Conservation (phyloP, 2,797 vertebrate genomes). For the Diplodus puntazzo region DNA sequence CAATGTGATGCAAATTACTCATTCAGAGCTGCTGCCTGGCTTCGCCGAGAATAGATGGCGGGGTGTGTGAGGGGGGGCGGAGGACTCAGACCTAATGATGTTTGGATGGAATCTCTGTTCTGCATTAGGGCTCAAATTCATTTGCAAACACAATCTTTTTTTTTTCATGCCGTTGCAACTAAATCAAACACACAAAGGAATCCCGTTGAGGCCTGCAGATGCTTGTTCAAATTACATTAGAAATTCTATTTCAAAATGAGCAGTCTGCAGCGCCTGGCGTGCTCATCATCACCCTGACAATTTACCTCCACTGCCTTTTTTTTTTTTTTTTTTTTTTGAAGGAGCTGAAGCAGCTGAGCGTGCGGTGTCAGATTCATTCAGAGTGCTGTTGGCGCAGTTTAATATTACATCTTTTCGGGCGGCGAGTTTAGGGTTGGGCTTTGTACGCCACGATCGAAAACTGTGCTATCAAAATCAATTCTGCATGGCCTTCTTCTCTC, state of each 20-base stretch:
- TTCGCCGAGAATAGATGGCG: conserved; percentile 48
- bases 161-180: conserved; percentile 23
- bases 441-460: conserved; percentile 35
- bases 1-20: conserved; percentile 75
- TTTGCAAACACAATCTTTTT: conserved; percentile 64
- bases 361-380: conserved; percentile 64
- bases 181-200: conserved; percentile 61
- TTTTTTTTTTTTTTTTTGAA: conserved; percentile 19
- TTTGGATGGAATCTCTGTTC: conserved; percentile 67
- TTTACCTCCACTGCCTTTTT: conserved; percentile 53
- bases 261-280: conserved; percentile 26
- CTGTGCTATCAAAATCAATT: conserved; percentile 51
- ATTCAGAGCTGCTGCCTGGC: conserved; percentile 60
- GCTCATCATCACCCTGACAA: conserved; percentile 53
- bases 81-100: conserved; percentile 57
- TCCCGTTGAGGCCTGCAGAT: conserved; percentile 48
- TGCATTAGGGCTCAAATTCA: conserved; percentile 59
- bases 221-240: conserved; percentile 66
- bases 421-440: conserved; percentile 25
- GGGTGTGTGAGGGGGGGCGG: neutral
- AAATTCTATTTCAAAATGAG: conserved; percentile 65
- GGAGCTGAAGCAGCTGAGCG: conserved; percentile 41
- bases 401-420: conserved; percentile 66
- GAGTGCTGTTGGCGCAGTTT: conserved; percentile 50
- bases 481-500: conserved; percentile 35